Base-by-base conservation (phyloP, 2,797 vertebrate species). In the Gadopsis bispinosus region DNA sequence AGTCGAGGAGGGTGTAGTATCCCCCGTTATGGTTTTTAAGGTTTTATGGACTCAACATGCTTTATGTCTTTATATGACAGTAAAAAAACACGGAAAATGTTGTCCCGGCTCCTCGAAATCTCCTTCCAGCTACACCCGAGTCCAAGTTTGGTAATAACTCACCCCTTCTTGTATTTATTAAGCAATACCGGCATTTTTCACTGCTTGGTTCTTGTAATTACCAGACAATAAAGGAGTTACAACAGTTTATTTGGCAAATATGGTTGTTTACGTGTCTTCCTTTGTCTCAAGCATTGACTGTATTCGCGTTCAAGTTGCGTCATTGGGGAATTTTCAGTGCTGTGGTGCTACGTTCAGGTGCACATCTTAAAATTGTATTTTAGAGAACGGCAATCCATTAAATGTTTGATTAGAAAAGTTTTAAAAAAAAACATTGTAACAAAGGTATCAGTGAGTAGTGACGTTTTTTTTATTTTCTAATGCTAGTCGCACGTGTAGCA, bases 321-420 rank as follows among this genome's bases (percentile, higher is more conserved):
- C 79, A 83, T 2, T 1, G 0, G 5, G 89, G 85, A 80, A 56
- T 56, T 87, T 83, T 26, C 53, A 0, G 3, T 0, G 39, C 9
- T 11, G 3, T 3, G 2, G 4, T 70, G 87, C 2, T 26, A 2
- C 83, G 29, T 92, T 92, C 61, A 92, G 0, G 61, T 0, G 2
- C 60, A 10, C 20, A 3, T 19, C 5, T 26, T 3, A 41, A 73
- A 58, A 39, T 66, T 2, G 59, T 55, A 48, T 1, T 0, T 60
- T 55, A 20, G 2, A 64, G 0, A 35, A 47, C 5, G 3, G 0
- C 0, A 5, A 2, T 3, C 9, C 9, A 12, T n/a, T 0, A 11
- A 11, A 54, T 43, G 41, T 29, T 47, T 26, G 16, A 63, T 41
- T 2, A 35, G 47, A 31, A 41, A 50, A 37, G 8, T 45, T 0